Conservation (phyloP, 2,888 invertebrate genomes). For the Ophonus ardosiacus region DNA sequence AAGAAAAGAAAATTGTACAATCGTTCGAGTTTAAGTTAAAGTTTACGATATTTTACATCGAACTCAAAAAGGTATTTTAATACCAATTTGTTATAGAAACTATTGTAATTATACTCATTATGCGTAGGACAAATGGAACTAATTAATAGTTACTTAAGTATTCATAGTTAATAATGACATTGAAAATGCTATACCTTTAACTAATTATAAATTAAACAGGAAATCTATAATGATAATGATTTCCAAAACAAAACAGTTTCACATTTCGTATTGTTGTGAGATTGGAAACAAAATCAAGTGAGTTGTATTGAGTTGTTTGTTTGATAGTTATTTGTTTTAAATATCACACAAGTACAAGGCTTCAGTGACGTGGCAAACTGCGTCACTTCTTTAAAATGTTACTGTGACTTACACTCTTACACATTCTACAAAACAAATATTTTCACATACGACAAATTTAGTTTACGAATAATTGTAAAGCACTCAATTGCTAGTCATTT, state of each 20-base stretch:
- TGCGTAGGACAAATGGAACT: not conserved
- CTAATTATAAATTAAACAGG: slow-evolving; percentile 17
- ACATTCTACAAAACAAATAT: slow-evolving; percentile 41
- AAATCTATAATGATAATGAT: slow-evolving; percentile 12
- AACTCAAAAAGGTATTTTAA: too few relatives aligned
- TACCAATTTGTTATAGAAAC: not conserved
- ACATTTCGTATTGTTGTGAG: not conserved
- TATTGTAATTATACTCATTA: not conserved
- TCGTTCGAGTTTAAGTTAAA: too few relatives aligned
- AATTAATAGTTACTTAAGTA: not conserved
- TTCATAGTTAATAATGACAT: not conserved
- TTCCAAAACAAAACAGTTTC: not conserved
- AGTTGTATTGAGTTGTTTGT: not conserved
- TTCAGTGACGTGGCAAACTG: slow-evolving; percentile 41
- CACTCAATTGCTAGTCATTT: too few relatives aligned
- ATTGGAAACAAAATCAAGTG: not conserved
- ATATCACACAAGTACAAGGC: slow-evolving; percentile 47
- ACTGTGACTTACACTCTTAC: slow-evolving; percentile 35
- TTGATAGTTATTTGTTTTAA: slow-evolving; percentile 48
- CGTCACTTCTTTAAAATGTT: slow-evolving; percentile 58
- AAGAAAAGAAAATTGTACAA: too few relatives aligned
- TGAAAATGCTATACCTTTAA: not conserved
- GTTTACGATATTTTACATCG: too few relatives aligned
- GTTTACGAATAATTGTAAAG: too few relatives aligned
- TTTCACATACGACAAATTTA: slow-evolving; percentile 8